phyloP scores from a whole-genome alignment of 1,140 invertebrate genomes.

The Drosophila bipectinata region DNA sequence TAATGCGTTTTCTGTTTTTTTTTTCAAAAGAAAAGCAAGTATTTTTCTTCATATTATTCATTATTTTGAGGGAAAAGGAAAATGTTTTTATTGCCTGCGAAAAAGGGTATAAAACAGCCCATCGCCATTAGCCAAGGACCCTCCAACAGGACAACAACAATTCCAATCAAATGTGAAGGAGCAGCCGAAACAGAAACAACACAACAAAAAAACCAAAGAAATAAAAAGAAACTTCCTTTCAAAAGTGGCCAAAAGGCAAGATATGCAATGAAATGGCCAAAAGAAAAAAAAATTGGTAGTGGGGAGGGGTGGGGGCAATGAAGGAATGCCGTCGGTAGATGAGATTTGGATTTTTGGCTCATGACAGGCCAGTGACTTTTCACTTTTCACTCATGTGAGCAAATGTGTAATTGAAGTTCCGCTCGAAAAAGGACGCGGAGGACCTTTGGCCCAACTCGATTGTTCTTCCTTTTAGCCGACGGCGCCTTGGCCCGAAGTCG shows the following conservation, averaged over 20 bases:
- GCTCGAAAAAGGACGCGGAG: conserved; percentile 1
- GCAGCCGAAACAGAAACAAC: not conserved
- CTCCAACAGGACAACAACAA: conserved; percentile 25
- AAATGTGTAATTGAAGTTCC: conserved; percentile 74
- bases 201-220: not conserved
- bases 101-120: conserved; percentile 76
- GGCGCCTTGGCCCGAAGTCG: conserved; percentile 40
- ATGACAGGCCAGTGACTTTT: conserved; percentile 77
- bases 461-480: conserved; percentile 35
- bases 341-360: conserved; percentile 46
- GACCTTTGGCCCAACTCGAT: not conserved
- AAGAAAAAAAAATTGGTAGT: conserved; percentile 5
- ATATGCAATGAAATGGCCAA: conserved; percentile 8
- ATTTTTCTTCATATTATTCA: conserved; percentile 82
- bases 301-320: not conserved
- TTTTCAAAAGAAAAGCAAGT: conserved; percentile 47
- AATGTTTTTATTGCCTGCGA: conserved; percentile 81
- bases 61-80: conserved; percentile 73
- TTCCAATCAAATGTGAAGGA: conserved; percentile 67
- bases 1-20: conserved; percentile 76
- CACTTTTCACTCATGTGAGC: conserved; percentile 54
- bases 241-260: conserved; percentile 54
- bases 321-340: conserved; percentile 62
- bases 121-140: conserved; percentile 62
- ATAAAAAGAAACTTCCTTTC: conserved; percentile 38